These are phyloP conservation scores for Danio albolineatus DNA, from an alignment of 2,797 vertebrate genomes.

Conservation along the genomic window DNA sequence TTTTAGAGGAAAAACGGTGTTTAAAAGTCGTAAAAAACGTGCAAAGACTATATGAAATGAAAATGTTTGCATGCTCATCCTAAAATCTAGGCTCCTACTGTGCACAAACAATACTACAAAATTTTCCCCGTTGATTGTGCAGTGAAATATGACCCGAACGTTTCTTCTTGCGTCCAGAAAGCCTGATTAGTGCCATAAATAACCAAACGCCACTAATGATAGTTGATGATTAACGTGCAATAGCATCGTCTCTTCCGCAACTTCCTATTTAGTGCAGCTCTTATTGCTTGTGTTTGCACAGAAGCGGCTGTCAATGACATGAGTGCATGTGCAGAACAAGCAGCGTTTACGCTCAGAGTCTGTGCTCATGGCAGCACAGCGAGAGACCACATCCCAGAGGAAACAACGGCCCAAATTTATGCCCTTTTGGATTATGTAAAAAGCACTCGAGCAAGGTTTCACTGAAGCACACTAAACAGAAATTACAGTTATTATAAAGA, in stretches of 20 bases:
- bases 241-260: constrained; percentile 34
- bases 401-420: neutral
- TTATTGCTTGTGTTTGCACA: constrained; percentile 39
- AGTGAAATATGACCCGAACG: neutral
- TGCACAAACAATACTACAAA: neutral
- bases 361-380: neutral
- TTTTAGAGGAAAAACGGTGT: too few relatives aligned
- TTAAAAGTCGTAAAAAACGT: too few relatives aligned
- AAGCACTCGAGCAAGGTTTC: neutral
- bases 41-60: too few relatives aligned
- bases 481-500: neutral
- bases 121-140: neutral
- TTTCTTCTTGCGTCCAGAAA: neutral
- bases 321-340: constrained; percentile 25
- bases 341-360: neutral
- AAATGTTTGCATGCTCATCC: too few relatives aligned
- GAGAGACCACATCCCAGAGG: neutral
- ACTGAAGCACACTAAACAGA: neutral
- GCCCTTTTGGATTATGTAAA: constrained; percentile 9
- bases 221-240: constrained; percentile 54
- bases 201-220: constrained; percentile 18
- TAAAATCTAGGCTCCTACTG: too few relatives aligned
- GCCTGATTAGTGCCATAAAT: neutral
- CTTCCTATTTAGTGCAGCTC: constrained; percentile 27
- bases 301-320: constrained; percentile 1